phyloP scores from a whole-genome alignment of 2,888 invertebrate genomes.

The Hydropsyche betteni region DNA sequence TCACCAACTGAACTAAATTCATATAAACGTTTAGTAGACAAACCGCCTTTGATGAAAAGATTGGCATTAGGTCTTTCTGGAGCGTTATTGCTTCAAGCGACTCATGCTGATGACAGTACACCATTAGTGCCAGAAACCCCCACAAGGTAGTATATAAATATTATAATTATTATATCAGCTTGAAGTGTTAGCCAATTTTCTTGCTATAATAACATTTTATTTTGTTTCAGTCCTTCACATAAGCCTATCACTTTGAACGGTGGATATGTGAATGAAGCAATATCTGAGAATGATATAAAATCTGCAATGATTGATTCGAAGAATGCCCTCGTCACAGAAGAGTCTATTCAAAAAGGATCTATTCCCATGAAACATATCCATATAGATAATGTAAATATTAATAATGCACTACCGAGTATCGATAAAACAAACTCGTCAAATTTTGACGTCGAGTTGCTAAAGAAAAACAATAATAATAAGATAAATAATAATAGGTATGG shows the following conservation, averaged over 20 bases:
- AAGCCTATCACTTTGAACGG: constrained; percentile 77
- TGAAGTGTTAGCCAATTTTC: not conserved
- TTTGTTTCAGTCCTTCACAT: constrained; percentile 69
- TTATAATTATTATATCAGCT: not conserved
- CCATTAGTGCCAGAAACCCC: constrained; percentile 77
- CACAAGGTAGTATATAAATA: constrained; percentile 59
- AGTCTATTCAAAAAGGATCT: constrained; percentile 47
- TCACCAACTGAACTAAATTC: constrained; percentile 88
- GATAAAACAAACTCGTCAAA: constrained; percentile 50
- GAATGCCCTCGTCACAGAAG: constrained; percentile 44
- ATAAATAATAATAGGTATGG: constrained; percentile 47
- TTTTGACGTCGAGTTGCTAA: constrained; percentile 53
- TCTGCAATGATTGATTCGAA: constrained; percentile 49
- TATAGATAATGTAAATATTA: constrained; percentile 53
- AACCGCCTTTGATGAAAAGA: constrained; percentile 82
- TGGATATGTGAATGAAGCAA: constrained; percentile 83
- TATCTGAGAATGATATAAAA: constrained; percentile 69
- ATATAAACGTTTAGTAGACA: constrained; percentile 82
- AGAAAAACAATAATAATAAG: constrained; percentile 54
- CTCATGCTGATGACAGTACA: constrained; percentile 74
- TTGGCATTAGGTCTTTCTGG: constrained; percentile 80
- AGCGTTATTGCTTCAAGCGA: constrained; percentile 61
- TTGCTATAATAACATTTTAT: constrained; percentile 15
- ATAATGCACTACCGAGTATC: constrained; percentile 48
- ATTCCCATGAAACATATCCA: constrained; percentile 51